A percentile compares a stretch with the other conserved stretches of the same genome.
phyloP scores from a whole-genome alignment of 2,888 invertebrate species.

The Oscheius sp. region DNA sequence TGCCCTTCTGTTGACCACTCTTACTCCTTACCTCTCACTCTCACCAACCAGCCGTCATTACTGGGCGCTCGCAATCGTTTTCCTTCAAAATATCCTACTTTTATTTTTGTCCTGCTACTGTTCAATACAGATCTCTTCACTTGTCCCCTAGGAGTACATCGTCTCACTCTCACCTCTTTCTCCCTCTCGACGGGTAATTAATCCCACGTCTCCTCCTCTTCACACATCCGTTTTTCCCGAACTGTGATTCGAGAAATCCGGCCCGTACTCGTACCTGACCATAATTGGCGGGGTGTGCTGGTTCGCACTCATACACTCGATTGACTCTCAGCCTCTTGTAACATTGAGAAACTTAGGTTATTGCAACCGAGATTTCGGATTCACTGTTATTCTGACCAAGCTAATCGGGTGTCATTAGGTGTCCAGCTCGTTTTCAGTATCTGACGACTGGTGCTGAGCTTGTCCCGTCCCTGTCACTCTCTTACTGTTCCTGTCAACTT shows the following conservation, averaged over 20 bases:
- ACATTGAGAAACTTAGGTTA: neutral
- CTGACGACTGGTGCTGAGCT: neutral
- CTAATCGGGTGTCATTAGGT: no score
- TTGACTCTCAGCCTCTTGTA: conserved; percentile 1
- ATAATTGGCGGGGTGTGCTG: conserved; percentile 22
- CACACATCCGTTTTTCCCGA: conserved; percentile 14
- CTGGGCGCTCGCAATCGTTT: neutral
- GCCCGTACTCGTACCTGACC: conserved; percentile 20
- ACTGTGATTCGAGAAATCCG: conserved; percentile 30
- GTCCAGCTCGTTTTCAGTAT: no score
- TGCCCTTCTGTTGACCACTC: neutral
- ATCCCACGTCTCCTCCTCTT: conserved; percentile 2
- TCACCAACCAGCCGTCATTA: conserved; percentile 1
- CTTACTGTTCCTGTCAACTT: no score
- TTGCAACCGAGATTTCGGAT: no score
- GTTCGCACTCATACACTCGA: conserved; percentile 20
- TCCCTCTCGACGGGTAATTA: neutral
- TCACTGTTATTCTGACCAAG: no score
- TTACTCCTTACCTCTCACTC: neutral
- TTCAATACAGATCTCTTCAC: neutral
- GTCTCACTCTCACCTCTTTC: no score
- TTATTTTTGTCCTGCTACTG: neutral
- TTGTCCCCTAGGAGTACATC: no score
- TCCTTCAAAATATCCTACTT: neutral
- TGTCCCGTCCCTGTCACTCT: no score